Conservation (phyloP, 1,140 invertebrate species). For the Halyomorpha halys region DNA sequence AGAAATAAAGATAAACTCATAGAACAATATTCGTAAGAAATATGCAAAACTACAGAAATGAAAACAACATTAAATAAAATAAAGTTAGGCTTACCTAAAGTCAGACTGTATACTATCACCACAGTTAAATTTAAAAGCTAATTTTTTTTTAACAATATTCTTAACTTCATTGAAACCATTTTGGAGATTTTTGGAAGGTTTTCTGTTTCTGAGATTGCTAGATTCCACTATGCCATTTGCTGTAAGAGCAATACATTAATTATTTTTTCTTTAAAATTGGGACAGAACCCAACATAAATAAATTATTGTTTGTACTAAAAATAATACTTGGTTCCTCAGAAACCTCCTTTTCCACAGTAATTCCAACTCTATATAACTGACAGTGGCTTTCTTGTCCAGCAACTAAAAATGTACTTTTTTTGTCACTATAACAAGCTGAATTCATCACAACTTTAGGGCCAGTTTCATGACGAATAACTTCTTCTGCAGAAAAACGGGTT, state of each 20-base stretch:
- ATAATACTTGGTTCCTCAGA: background rate
- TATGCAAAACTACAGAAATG: background rate
- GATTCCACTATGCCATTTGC: conserved; percentile 22
- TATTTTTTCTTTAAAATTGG: background rate
- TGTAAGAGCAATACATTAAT: conserved; percentile 6
- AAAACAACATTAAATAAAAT: no score
- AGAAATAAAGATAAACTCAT: no score
- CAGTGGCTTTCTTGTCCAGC: conserved; percentile 87
- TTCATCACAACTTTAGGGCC: conserved; percentile 87
- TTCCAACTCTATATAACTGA: conserved; percentile 66
- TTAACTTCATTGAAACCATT: conserved; percentile 36
- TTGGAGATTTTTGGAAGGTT: conserved; percentile 37
- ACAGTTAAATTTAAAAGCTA: conserved; percentile 60
- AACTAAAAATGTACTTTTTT: conserved; percentile 63
- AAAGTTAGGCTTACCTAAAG: conserved; percentile 44
- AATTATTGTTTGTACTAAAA: background rate
- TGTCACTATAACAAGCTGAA: conserved; percentile 56
- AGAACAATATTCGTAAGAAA: no score
- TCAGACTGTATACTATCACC: conserved; percentile 70
- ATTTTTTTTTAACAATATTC: conserved; percentile 38
- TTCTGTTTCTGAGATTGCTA: conserved; percentile 27
- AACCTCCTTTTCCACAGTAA: conserved; percentile 27
- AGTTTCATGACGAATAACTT: conserved; percentile 78
- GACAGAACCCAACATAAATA: background rate
- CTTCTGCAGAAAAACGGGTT: conserved; percentile 65